phyloP scores from a whole-genome alignment of 2,888 invertebrate genomes.

The Abscondita cerata region DNA sequence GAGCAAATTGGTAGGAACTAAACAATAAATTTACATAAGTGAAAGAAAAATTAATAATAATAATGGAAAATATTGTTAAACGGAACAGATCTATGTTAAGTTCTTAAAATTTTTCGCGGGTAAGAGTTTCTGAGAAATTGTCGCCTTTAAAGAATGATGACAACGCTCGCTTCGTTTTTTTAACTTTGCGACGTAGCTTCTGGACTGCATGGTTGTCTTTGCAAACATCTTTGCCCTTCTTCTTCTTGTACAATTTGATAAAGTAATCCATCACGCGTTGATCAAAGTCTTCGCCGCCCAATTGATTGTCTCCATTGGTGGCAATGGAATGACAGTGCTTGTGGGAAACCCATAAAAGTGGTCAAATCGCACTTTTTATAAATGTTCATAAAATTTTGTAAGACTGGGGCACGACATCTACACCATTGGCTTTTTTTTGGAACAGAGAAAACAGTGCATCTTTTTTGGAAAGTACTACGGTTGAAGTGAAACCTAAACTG shows the following conservation, averaged over 20 bases:
- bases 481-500: too few species aligned
- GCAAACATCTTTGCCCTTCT: slow-evolving; percentile 96
- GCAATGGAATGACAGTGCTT: slow-evolving; percentile 59
- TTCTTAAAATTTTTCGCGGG: slow-evolving; percentile 98
- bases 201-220: slow-evolving; percentile 95
- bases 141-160: slow-evolving; percentile 98
- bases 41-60: too few species aligned
- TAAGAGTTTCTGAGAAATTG: slow-evolving; percentile 97
- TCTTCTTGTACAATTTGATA: slow-evolving; percentile 98
- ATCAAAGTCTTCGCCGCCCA: slow-evolving; percentile 99
- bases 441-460: neutral
- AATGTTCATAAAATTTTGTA: neutral
- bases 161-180: slow-evolving; percentile 95
- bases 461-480: too few species aligned
- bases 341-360: neutral
- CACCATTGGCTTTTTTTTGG: neutral
- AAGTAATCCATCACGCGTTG: slow-evolving; percentile 99
- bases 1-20: too few species aligned
- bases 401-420: neutral
- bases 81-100: slow-evolving; percentile 93
- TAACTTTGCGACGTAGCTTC: slow-evolving; percentile 95
- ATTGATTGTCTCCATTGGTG: slow-evolving; percentile 95
- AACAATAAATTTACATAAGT: too few species aligned
- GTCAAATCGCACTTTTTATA: neutral
- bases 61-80: too few species aligned